These are phyloP conservation scores for Trichopoda pennipes DNA, from an alignment of 2,888 invertebrate species.

Conservation along the genomic window DNA sequence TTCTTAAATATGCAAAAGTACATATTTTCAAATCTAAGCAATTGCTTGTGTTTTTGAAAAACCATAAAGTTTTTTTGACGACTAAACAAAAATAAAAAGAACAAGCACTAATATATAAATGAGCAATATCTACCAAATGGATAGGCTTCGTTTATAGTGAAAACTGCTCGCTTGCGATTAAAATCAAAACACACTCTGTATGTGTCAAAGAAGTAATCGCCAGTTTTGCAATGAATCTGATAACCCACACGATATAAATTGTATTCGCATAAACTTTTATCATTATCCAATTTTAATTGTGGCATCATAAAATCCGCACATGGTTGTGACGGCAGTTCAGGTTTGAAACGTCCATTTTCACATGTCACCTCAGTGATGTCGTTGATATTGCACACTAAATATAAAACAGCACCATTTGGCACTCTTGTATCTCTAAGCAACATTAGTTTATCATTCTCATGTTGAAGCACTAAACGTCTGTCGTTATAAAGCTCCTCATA, in stretches of 20 bases:
- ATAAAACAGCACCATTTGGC: conserved; percentile 20
- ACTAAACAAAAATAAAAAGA: too few relatives aligned
- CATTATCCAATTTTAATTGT: conserved; percentile 15
- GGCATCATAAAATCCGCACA: background rate
- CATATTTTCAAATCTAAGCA: too few relatives aligned
- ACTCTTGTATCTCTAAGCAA: conserved; percentile 24
- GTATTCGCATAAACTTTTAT: conserved; percentile 26
- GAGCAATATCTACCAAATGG: conserved; percentile 43
- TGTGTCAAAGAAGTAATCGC: conserved; percentile 51
- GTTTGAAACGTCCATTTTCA: conserved; percentile 32
- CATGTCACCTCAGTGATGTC: conserved; percentile 34
- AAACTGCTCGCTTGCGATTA: conserved; percentile 31
- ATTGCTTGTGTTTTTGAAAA: too few relatives aligned
- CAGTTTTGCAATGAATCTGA: conserved; percentile 27
- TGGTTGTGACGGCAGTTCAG: background rate
- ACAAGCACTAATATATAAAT: too few relatives aligned
- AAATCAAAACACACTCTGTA: conserved; percentile 60
- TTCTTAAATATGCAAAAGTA: too few relatives aligned
- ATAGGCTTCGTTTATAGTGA: conserved; percentile 59
- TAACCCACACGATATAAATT: conserved; percentile 55
- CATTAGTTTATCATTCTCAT: conserved; percentile 19
- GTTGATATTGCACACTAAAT: conserved; percentile 43
- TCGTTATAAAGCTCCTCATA: conserved; percentile 1
- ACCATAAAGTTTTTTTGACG: too few relatives aligned
- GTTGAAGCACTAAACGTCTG: conserved; percentile 41